Percentiles rank a stretch among this genome's conserved stretches.
Conservation (phyloP, 1,140 invertebrate genomes). For the Eufriesea mexicana region DNA sequence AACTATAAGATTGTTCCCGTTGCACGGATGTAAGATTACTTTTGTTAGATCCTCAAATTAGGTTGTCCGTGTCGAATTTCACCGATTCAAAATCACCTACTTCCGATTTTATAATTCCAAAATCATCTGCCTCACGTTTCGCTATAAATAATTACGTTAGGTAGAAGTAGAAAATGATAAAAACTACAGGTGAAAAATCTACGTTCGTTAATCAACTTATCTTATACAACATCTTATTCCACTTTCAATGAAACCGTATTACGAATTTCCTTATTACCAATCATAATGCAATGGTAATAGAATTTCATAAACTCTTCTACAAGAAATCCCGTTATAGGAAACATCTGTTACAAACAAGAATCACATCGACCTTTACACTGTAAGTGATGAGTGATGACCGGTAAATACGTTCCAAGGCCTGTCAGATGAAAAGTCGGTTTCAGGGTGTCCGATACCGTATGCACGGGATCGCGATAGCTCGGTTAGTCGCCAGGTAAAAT, state of each 20-base stretch:
- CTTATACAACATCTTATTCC: background rate
- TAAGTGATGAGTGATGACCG: background rate
- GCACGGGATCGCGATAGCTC: background rate
- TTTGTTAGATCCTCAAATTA: background rate
- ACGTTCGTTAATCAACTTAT: too few species aligned
- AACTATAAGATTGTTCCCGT: too few species aligned
- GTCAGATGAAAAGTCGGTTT: conserved; percentile 2
- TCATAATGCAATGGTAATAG: too few species aligned
- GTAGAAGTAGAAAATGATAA: background rate
- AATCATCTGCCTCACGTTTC: background rate
- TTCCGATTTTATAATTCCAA: too few species aligned
- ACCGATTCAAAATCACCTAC: background rate
- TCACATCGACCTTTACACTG: background rate
- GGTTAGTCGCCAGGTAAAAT: conserved; percentile 26
- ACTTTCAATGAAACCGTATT: background rate
- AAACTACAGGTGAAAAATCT: background rate
- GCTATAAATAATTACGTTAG: background rate
- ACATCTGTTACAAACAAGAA: conserved; percentile 7
- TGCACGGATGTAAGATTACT: too few species aligned
- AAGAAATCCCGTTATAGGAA: conserved; percentile 3
- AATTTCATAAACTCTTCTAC: background rate
- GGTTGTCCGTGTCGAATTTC: background rate
- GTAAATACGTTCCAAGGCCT: background rate
- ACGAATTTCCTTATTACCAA: background rate
- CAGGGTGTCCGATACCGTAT: conserved; percentile 3